Conservation (phyloP, 2,797 vertebrate species). For the Enteromius anoplus region DNA sequence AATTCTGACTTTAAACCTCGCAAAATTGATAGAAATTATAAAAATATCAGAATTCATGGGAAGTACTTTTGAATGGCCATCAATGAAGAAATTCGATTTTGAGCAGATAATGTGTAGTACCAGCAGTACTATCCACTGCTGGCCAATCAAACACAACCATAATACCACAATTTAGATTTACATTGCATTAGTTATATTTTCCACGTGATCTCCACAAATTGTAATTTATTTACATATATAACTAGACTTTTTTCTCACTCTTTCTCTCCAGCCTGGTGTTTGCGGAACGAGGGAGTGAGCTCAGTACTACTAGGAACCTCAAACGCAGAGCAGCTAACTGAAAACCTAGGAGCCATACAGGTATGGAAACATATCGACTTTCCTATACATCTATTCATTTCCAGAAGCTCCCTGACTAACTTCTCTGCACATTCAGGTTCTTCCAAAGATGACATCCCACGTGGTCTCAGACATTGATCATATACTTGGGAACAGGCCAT, state of each 20-base stretch:
- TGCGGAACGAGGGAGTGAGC: slow-evolving; percentile 97
- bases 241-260: neutral
- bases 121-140: neutral
- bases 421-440: slow-evolving; percentile 78
- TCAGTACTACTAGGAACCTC: slow-evolving; percentile 96
- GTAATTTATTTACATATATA: neutral
- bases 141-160: neutral
- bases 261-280: slow-evolving; percentile 88
- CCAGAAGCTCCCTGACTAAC: neutral
- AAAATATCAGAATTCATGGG: too few relatives aligned
- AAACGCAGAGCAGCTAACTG: slow-evolving; percentile 94
- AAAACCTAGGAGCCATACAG: slow-evolving; percentile 99
- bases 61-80: neutral
- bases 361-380: slow-evolving; percentile 66
- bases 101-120: neutral
- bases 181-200: neutral
- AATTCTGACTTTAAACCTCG: too few relatives aligned
- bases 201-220: neutral
- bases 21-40: too few relatives aligned
- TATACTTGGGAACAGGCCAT: slow-evolving; percentile 94
- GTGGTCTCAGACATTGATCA: slow-evolving; percentile 95
- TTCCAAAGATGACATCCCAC: slow-evolving; percentile 98
- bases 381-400: neutral
- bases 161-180: neutral
- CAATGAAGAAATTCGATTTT: neutral